Percentiles rank a stretch among this genome's conserved stretches.
These are phyloP conservation scores for Pomatostomus ruficeps DNA, from an alignment of 2,113 vertebrate species.

Conservation along the genomic window DNA sequence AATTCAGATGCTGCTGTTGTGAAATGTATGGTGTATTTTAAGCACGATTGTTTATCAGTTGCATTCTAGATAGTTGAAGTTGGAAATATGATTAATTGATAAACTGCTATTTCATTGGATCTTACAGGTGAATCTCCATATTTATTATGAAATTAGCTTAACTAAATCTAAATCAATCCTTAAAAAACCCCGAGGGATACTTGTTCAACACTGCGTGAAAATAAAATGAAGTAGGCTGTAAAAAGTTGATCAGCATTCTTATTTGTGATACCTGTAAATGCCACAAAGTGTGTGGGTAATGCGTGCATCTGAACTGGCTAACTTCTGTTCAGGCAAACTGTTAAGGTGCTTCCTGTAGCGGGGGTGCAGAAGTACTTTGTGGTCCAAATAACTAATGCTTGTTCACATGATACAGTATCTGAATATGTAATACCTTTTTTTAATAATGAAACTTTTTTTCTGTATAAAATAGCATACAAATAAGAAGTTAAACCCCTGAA, in stretches of 20 bases:
- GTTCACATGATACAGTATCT: neutral
- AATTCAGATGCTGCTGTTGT: neutral
- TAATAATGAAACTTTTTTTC: neutral
- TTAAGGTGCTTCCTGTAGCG: neutral
- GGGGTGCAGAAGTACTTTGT: neutral
- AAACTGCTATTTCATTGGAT: neutral
- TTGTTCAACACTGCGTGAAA: neutral
- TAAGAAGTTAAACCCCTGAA: neutral
- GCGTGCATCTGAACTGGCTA: neutral
- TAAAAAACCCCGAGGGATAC: neutral
- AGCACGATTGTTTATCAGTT: neutral
- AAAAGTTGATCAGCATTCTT: neutral
- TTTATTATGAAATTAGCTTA: neutral
- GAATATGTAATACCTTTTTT: neutral
- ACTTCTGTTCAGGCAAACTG: neutral
- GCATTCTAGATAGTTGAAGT: neutral
- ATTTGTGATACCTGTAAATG: neutral
- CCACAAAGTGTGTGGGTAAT: neutral
- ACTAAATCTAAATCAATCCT: neutral
- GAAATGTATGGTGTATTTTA: neutral
- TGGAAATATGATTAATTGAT: neutral
- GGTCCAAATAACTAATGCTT: neutral
- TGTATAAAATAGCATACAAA: neutral
- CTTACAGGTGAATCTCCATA: neutral
- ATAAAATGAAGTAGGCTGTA: neutral